Base-by-base conservation (phyloP, 64 coral and sea anemone species). In the Catalaphyllia jardinei region DNA sequence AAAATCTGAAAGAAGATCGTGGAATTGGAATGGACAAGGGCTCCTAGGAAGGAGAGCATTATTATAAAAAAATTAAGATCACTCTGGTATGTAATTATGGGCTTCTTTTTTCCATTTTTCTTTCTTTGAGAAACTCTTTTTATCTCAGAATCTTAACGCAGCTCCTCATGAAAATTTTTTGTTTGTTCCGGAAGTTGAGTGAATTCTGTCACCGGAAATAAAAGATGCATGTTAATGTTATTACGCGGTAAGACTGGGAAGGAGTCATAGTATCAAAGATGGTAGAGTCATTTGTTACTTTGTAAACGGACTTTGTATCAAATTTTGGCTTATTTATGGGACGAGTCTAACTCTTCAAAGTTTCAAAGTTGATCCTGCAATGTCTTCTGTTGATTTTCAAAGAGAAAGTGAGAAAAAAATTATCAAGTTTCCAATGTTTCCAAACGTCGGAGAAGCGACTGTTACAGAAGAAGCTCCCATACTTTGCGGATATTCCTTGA, bases 401-500 rank as follows among this genome's bases (percentile, higher is more conserved):
- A 67, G 46, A 85, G 61, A 85, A 71, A 38, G 13, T 25, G 81
- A 85, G 13, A 71, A 71, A 38, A 85, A 85, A 17, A 85, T 20
- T 46, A 51, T 85, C 10, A 85, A 85, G 67, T 71, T 52, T 8
- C 81, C 62, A 25, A 11, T 27, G 46, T 71, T 52, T 8, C 81
- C 62, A 15, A 11, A 5, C 2, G 29, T 51, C 35, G 63, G 35
- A 71, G 81, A 85, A 28, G 63, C 63, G 42, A 85, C 22, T 38
- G 35, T 85, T 71, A 50, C 61, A 13, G 81, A 85, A 9, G 81
- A 85, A 16, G 64, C 38, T 20, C 81, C 81, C n/a, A 13, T 85
- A 50, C 62, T 85, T 50, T 50, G 29, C 4, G 81, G 81, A 71
- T 85, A 71, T 85, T 85, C 81, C 15, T 18, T 85, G 24, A 64